Evolutionary conservation across 2,797 vertebrate genomes (phyloP).

Genomic region (Moxostoma hubbsi): DNA sequence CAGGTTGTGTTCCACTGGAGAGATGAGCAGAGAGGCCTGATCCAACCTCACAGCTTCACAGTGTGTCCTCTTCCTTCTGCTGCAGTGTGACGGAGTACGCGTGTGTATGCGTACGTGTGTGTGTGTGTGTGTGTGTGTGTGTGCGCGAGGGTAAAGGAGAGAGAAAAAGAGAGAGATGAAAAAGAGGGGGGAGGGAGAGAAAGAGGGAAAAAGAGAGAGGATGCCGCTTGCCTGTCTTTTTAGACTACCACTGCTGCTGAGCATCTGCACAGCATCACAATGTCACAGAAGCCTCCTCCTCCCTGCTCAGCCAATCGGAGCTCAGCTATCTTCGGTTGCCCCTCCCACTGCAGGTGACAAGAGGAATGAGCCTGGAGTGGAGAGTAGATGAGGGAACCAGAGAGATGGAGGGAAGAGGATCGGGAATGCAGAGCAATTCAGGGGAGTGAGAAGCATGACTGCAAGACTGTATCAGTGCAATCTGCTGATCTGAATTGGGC

Average conservation of each 20-base stretch:
- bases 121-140: slow-evolving; percentile 26
- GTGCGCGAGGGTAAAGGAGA: slow-evolving; percentile 52
- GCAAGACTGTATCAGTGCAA: not conserved
- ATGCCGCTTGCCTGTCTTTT: slow-evolving; percentile 68
- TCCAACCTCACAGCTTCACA: slow-evolving; percentile 67
- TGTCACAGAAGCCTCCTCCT: slow-evolving; percentile 82
- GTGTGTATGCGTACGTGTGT: slow-evolving; percentile 35
- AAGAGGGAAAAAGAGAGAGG: slow-evolving; percentile 60
- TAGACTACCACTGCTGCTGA: slow-evolving; percentile 72
- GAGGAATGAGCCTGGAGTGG: slow-evolving; percentile 62
- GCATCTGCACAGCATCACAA: slow-evolving; percentile 78
- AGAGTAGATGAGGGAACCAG: slow-evolving; percentile 32
- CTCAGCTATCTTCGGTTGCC: slow-evolving; percentile 63
- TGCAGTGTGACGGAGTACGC: slow-evolving; percentile 64
- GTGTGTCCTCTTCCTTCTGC: slow-evolving; percentile 64
- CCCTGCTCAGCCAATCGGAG: slow-evolving; percentile 72
- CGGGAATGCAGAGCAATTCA: not conserved
- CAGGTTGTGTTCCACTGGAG: slow-evolving; percentile 9
- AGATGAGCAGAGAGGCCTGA: slow-evolving; percentile 66
- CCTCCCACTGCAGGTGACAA: slow-evolving; percentile 84
- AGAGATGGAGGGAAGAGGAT: slow-evolving; percentile 30
- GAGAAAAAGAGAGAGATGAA: slow-evolving; percentile 57
- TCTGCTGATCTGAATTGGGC: not conserved
- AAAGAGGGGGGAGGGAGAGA: slow-evolving; percentile 55
- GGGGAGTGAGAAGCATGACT: not conserved